Evolutionary conservation across 2,797 vertebrate species (phyloP).

Genomic region (Myotis myotis): DNA sequence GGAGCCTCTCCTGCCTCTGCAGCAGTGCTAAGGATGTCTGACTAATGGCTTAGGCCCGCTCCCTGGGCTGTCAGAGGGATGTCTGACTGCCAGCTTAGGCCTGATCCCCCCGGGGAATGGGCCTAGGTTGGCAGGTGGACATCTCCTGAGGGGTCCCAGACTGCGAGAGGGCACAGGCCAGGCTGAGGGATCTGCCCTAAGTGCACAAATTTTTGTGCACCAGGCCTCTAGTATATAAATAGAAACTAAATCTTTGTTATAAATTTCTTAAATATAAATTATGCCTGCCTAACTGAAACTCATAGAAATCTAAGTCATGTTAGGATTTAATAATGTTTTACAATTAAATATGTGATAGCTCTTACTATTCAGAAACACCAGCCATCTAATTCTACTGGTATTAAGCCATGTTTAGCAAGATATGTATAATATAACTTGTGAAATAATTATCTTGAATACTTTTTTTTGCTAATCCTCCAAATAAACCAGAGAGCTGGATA

Average conservation of each 20-base stretch:
- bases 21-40: too few species aligned
- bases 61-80: too few species aligned
- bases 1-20: too few species aligned
- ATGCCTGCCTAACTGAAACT: neutral
- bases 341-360: neutral
- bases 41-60: too few species aligned
- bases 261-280: neutral
- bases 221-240: neutral
- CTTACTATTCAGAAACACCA: neutral
- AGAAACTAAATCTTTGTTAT: neutral
- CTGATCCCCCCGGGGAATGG: too few species aligned
- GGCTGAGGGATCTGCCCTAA: too few species aligned
- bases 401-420: neutral
- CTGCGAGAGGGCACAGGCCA: fast-evolving
- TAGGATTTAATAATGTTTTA: neutral
- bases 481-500: neutral
- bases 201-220: too few species aligned
- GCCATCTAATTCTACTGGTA: neutral
- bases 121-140: too few species aligned
- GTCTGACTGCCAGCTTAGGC: too few species aligned
- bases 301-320: neutral
- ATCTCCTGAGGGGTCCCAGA: too few species aligned
- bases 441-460: neutral
- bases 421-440: neutral
- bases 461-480: neutral